A percentile compares a stretch with the other conserved stretches of the same genome.
phyloP scores from a whole-genome alignment of 2,113 vertebrate genomes.

The Microcebus lehilahytsara region DNA sequence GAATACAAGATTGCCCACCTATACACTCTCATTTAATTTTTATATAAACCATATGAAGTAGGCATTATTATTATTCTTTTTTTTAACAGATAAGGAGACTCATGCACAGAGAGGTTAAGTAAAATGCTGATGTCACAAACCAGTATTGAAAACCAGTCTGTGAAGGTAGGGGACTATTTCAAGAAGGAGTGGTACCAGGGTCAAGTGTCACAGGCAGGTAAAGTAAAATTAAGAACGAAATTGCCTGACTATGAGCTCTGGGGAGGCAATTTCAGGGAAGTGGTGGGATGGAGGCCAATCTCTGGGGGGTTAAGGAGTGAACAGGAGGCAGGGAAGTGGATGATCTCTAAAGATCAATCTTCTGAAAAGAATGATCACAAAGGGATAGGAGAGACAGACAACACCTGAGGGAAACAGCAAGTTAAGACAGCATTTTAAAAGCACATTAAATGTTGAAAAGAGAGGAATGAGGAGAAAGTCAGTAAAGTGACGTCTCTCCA shows the following conservation, averaged over 20 bases:
- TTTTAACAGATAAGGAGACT: neutral
- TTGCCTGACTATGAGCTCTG: neutral
- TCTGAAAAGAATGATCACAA: neutral
- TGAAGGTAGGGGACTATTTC: neutral
- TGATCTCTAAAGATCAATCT: neutral
- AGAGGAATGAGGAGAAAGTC: neutral
- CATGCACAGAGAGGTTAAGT: neutral
- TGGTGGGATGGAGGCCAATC: neutral
- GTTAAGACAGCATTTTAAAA: neutral
- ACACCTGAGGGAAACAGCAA: neutral
- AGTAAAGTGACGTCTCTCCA: neutral
- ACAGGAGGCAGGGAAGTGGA: neutral
- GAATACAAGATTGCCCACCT: neutral
- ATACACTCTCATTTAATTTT: neutral
- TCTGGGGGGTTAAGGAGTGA: neutral
- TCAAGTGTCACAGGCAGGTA: neutral
- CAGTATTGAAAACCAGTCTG: neutral
- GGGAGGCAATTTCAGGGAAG: neutral
- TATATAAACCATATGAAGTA: neutral
- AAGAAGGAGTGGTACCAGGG: neutral
- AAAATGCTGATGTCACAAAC: neutral
- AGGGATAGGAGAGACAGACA: neutral
- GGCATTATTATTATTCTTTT: neutral
- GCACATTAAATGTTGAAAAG: neutral
- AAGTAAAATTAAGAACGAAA: slow-evolving; percentile 4